Percentiles rank a stretch among this genome's conserved stretches.
Evolutionary conservation across 2,888 invertebrate genomes (phyloP).

Genomic region (Lasioglossum villosulum): DNA sequence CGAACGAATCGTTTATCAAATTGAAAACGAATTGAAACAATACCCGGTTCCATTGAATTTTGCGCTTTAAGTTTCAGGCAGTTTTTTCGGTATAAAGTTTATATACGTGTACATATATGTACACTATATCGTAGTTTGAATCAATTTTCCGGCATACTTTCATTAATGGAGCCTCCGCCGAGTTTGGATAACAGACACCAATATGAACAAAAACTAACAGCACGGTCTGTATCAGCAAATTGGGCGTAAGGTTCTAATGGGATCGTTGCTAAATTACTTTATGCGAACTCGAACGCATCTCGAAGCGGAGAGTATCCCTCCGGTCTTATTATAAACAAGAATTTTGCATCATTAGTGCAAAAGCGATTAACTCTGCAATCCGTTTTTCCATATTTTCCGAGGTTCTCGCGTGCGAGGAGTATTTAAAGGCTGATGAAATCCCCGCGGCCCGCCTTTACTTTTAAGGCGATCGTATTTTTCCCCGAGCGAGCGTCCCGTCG

Average conservation of each 20-base stretch:
- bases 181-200: neutral
- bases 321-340: neutral
- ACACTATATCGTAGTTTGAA: neutral
- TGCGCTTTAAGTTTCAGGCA: neutral
- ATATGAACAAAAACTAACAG: neutral
- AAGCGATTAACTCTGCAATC: neutral
- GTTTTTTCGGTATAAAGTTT: neutral
- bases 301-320: neutral
- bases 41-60: neutral
- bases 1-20: no score
- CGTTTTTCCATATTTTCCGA: neutral
- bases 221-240: neutral
- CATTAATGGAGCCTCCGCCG: neutral
- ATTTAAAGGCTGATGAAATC: neutral
- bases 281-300: neutral
- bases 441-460: neutral
- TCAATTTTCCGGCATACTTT: neutral
- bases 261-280: neutral
- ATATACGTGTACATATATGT: neutral
- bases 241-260: neutral
- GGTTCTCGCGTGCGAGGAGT: neutral
- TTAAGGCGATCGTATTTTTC: constrained; percentile 43
- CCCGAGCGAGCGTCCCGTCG: constrained; percentile 17
- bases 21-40: neutral
- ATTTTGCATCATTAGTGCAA: neutral